Percentiles rank a stretch among this genome's conserved stretches.
phyloP scores from a whole-genome alignment of 37 sponge, comb jelly and placozoan genomes.

The Haliclona indistincta region DNA sequence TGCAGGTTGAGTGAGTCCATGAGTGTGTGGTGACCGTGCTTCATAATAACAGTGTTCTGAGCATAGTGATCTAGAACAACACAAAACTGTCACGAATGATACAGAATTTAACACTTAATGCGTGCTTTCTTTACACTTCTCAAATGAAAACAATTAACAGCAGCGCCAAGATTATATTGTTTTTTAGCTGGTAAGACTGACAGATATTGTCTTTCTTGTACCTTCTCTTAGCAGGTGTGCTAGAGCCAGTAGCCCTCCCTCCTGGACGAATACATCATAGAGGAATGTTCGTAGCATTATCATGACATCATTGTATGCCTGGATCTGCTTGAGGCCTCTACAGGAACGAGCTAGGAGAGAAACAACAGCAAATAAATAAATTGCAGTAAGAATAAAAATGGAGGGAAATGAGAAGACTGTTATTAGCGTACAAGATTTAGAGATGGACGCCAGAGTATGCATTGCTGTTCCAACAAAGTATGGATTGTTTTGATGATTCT shows the following conservation, averaged over 20 bases:
- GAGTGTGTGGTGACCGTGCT: conserved; percentile 13
- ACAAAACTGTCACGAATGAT: background rate
- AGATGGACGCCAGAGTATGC: conserved; percentile 33
- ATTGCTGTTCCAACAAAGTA: conserved; percentile 26
- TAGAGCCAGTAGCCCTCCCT: conserved; percentile 38
- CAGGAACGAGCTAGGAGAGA: conserved; percentile 24
- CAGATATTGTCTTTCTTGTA: too few species aligned
- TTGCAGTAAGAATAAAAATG: too few species aligned
- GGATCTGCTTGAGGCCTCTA: conserved; percentile 11
- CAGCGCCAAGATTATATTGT: too few species aligned
- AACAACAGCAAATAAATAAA: background rate
- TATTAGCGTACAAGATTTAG: conserved; percentile 24
- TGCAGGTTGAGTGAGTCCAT: conserved; percentile 12
- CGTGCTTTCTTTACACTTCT: too few species aligned
- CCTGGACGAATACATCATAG: conserved; percentile 1
- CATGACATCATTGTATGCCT: conserved; percentile 13
- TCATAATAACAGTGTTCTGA: conserved; percentile 6
- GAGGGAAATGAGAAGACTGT: background rate
- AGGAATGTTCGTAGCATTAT: background rate
- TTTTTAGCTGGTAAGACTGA: too few species aligned
- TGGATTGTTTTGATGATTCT: conserved; percentile 19
- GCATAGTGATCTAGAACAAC: conserved; percentile 30
- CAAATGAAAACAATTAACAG: too few species aligned
- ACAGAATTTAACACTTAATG: too few species aligned
- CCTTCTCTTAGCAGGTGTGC: conserved; percentile 5